A percentile compares a stretch with the other conserved stretches of the same genome.
phyloP scores from a whole-genome alignment of 2,888 invertebrate genomes.

The Halictus ligatus region DNA sequence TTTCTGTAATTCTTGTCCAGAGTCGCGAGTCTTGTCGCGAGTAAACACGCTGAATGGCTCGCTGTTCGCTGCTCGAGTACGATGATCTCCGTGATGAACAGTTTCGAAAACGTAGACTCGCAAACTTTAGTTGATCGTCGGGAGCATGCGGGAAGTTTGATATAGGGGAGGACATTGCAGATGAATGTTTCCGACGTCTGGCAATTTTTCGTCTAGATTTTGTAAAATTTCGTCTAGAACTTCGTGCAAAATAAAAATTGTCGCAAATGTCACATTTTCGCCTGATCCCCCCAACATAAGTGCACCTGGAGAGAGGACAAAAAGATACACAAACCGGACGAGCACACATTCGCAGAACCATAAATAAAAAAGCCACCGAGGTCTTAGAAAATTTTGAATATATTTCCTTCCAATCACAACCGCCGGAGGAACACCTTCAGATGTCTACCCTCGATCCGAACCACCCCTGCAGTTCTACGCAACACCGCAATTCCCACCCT shows the following conservation, averaged over 20 bases:
- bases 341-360: neutral
- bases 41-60: neutral
- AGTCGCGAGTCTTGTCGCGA: conserved; percentile 14
- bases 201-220: too few relatives aligned
- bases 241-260: neutral
- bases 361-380: neutral
- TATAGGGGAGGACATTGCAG: too few relatives aligned
- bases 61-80: neutral
- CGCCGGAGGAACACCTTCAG: neutral
- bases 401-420: neutral
- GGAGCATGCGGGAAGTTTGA: too few relatives aligned
- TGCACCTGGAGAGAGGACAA: too few relatives aligned
- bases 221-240: too few relatives aligned
- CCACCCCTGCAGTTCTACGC: neutral
- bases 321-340: too few relatives aligned
- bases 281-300: too few relatives aligned
- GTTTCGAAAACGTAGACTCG: neutral
- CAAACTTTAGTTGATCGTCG: too few relatives aligned
- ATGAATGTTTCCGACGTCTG: too few relatives aligned
- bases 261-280: neutral
- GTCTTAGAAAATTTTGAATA: neutral
- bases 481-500: neutral
- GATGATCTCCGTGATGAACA: neutral
- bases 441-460: neutral
- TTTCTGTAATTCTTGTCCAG: conserved; percentile 42